These are phyloP conservation scores for Montifringilla adamsi DNA, from an alignment of 2,113 vertebrate species.

Conservation along the genomic window DNA sequence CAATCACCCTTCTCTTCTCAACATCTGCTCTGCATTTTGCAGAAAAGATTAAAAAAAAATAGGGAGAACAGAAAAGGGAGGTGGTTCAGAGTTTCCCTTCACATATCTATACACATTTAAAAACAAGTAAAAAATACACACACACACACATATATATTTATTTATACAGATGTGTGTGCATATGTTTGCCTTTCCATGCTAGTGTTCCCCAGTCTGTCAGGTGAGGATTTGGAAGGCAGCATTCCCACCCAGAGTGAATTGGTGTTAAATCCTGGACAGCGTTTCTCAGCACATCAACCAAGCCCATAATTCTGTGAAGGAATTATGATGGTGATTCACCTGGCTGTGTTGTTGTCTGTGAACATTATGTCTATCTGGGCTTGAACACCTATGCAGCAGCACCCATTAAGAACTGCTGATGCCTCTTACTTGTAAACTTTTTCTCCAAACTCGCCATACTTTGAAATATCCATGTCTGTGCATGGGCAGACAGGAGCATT, in stretches of 20 bases:
- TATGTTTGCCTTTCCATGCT: background rate
- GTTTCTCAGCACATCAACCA: background rate
- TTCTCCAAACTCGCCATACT: background rate
- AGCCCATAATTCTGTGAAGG: background rate
- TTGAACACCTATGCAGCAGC: background rate
- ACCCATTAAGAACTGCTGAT: background rate
- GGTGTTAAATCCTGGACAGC: background rate
- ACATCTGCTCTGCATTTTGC: background rate
- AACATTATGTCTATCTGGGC: background rate
- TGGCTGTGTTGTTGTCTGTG: background rate
- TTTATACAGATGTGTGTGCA: background rate
- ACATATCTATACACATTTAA: background rate
- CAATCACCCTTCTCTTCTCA: background rate
- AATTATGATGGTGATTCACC: constrained; percentile 24
- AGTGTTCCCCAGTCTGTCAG: background rate
- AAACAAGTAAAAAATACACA: background rate
- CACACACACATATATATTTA: rapidly evolving
- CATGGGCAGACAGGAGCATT: rapidly evolving
- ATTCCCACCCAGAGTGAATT: background rate
- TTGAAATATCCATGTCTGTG: background rate
- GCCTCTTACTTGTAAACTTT: background rate
- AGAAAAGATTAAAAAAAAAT: background rate
- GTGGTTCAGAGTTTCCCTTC: background rate
- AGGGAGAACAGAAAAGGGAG: background rate
- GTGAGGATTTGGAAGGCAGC: background rate